These are phyloP conservation scores for Drosophila eugracilis DNA, from an alignment of 1,140 invertebrate species.

Conservation along the genomic window DNA sequence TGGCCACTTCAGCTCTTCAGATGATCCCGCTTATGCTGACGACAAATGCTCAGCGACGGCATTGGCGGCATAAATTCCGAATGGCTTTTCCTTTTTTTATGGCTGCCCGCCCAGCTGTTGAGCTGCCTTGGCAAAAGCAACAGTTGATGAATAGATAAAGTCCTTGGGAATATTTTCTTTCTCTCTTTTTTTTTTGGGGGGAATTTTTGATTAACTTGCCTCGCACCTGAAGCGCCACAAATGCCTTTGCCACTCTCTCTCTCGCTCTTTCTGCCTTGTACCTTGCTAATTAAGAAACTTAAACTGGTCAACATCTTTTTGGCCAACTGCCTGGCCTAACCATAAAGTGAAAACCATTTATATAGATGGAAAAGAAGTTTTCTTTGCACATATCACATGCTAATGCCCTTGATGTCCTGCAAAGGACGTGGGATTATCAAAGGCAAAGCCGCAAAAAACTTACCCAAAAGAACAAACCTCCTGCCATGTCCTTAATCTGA, in stretches of 20 bases:
- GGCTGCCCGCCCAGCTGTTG: constrained; percentile 17
- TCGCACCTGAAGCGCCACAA: constrained; percentile 17
- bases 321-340: constrained; percentile 27
- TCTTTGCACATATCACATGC: constrained; percentile 47
- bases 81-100: constrained; percentile 39
- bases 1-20: constrained; percentile 36
- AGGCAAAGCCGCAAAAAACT: constrained; percentile 55
- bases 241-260: no score
- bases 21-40: constrained; percentile 47
- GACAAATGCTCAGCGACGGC: constrained; percentile 40
- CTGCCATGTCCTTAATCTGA: constrained; percentile 39
- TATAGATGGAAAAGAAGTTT: no score
- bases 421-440: constrained; percentile 39
- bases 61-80: constrained; percentile 29
- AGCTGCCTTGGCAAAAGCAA: constrained; percentile 22
- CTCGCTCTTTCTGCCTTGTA: constrained; percentile 9
- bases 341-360: constrained; percentile 25
- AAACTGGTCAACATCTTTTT: constrained; percentile 8
- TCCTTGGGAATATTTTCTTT: not conserved
- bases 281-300: constrained; percentile 23
- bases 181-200: no score
- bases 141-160: constrained; percentile 35
- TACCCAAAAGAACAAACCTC: constrained; percentile 29
- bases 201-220: constrained; percentile 25
- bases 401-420: constrained; percentile 50